Evolutionary conservation across 53 echinoderm and acorn worm genomes (phyloP).

Genomic region (Luidia sarsii): DNA sequence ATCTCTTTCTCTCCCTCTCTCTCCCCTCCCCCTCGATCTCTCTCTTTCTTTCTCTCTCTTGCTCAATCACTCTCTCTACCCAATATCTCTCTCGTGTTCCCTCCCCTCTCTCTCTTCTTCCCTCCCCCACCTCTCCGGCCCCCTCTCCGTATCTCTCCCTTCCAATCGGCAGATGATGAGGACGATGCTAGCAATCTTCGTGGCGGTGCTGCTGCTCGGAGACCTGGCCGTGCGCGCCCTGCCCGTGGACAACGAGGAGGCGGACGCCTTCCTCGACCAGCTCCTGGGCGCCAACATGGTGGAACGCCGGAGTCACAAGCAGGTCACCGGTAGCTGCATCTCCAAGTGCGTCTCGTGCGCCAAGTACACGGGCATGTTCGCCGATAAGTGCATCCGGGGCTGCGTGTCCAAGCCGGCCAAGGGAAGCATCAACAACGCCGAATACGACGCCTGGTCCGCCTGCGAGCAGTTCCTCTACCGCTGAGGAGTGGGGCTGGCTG

Average conservation of each 20-base stretch:
- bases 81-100: too few relatives aligned
- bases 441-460: slow-evolving; percentile 32
- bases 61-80: too few relatives aligned
- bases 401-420: neutral
- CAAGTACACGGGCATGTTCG: slow-evolving; percentile 29
- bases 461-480: slow-evolving; percentile 42
- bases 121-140: too few relatives aligned
- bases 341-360: slow-evolving; percentile 32
- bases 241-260: slow-evolving; percentile 16
- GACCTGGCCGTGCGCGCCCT: slow-evolving; percentile 13
- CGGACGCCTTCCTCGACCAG: slow-evolving; percentile 18
- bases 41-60: too few relatives aligned
- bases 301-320: slow-evolving; percentile 38
- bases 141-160: too few relatives aligned
- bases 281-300: slow-evolving; percentile 13
- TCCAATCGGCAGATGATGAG: slow-evolving; percentile 51
- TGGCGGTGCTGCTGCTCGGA: slow-evolving; percentile 34
- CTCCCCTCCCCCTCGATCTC: too few relatives aligned
- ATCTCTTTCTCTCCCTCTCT: too few relatives aligned
- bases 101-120: too few relatives aligned
- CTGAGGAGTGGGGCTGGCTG: too few relatives aligned
- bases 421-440: slow-evolving; percentile 13
- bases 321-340: slow-evolving; percentile 12
- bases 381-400: slow-evolving; percentile 35
- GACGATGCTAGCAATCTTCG: neutral